These are phyloP conservation scores for Folsomia candida DNA, from an alignment of 2,888 invertebrate genomes.

Conservation along the genomic window DNA sequence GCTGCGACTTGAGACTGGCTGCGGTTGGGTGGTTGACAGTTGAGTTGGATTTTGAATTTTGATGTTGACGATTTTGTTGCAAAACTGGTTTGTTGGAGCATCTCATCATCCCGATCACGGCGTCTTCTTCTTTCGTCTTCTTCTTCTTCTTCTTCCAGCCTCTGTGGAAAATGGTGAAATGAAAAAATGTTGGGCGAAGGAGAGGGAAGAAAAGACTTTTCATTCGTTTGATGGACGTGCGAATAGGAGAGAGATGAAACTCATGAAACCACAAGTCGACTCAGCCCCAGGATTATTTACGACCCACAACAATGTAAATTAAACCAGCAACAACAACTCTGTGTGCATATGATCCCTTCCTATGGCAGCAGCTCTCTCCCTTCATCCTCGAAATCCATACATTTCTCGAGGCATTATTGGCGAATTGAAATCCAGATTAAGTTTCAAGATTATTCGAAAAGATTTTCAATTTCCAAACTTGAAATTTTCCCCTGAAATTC, in stretches of 20 bases:
- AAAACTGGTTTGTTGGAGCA: not conserved
- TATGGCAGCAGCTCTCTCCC: not conserved
- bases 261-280: slow-evolving; percentile 5
- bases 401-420: not conserved
- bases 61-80: slow-evolving; percentile 6
- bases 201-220: not conserved
- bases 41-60: not conserved
- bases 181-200: not conserved
- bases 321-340: not conserved
- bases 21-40: not conserved
- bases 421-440: not conserved
- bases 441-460: not conserved
- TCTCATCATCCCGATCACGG: not conserved
- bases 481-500: not conserved
- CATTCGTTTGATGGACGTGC: slow-evolving; percentile 1
- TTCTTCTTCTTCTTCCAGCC: not conserved
- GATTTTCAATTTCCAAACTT: too few species aligned
- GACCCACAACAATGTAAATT: slow-evolving; percentile 7
- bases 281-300: slow-evolving; percentile 5
- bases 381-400: too few species aligned
- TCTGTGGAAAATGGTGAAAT: not conserved
- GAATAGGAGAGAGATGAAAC: slow-evolving; percentile 1
- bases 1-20: not conserved
- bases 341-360: not conserved
- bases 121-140: not conserved